phyloP scores from a whole-genome alignment of 1,140 invertebrate species.

The Drosophila kohkoa region DNA sequence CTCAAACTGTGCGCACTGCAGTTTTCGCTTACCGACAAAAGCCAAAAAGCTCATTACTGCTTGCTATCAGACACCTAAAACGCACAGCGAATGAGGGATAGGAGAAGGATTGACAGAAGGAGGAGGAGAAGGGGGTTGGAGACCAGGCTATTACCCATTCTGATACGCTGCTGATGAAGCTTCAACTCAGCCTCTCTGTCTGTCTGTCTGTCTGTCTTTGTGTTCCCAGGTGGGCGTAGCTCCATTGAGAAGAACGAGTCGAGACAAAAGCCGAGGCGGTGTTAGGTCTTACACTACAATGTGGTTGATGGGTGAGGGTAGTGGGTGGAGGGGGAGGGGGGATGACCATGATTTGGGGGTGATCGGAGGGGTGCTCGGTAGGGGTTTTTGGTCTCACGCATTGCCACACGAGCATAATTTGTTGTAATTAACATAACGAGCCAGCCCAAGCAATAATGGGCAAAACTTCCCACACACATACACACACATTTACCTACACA shows the following conservation, averaged over 20 bases:
- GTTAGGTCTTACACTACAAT: neutral
- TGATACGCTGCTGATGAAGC: neutral
- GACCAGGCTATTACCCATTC: neutral
- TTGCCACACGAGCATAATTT: constrained; percentile 81
- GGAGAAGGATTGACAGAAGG: neutral
- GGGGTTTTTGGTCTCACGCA: constrained; percentile 30
- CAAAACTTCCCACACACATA: constrained; percentile 53
- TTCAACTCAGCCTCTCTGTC: neutral
- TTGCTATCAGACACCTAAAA: constrained; percentile 8
- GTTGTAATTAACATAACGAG: constrained; percentile 83
- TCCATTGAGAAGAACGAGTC: neutral
- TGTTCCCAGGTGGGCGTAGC: constrained; percentile 3
- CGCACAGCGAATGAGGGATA: neutral
- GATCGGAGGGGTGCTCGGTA: neutral
- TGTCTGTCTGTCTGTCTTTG: neutral
- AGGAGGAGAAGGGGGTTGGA: neutral
- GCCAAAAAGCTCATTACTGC: constrained; percentile 27
- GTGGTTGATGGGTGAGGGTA: neutral
- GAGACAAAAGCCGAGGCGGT: neutral
- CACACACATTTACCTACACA: constrained; percentile 25
- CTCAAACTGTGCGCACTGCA: neutral
- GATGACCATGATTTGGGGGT: neutral
- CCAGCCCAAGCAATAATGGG: constrained; percentile 76
- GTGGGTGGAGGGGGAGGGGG: neutral
- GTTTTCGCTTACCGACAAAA: constrained; percentile 7